Base-by-base conservation (phyloP, 2,797 vertebrate species). In the Chrysocyon brachyurus region DNA sequence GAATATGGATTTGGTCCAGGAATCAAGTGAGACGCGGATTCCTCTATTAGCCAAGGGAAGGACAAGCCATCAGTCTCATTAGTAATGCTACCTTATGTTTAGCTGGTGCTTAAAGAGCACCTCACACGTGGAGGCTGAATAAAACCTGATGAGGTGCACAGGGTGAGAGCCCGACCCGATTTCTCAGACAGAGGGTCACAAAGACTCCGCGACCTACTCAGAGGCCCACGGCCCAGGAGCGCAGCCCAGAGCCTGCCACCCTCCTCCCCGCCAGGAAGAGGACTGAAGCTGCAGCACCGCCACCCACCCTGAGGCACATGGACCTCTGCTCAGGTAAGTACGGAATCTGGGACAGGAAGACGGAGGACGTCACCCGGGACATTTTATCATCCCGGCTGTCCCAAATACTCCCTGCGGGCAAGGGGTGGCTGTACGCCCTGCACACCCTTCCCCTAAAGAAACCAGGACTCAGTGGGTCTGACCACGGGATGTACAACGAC, bases 171-270 rank as follows among this genome's bases (percentile, higher is more conserved):
- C 40, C 83, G 77, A 91, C 57, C n/a, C 24, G 16, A n/a, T 84
- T 93, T 87, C 96, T 78, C 88, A 96, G 86, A 86, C 4, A 2
- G 11, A 87, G 52, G 78, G 31, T 94, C 73, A 87, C 56, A 79
- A 95, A 96, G 72, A 89, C 52, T 78, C 40, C 19, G 6, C 46
- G 90, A 87, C 40, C 81, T 95, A 24, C 64, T 75, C 24, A 5
- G 89, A 96, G 63, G 97, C 87, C 73, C n/a, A 94, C 1, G 83
- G 82, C 15, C 83, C 96, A 96, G 89, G 91, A 83, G 66, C 68
- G 36, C 12, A 91, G 82, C 66, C 86, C 49, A 73, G 89, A 95
- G 56, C 85, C 14, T 56, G 49, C 68, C 72, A 56, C 21, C 52
- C 40, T 79, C 57, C 88, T 59, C 28, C 70, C 91, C 21, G 87